Evolutionary conservation across 1,140 invertebrate genomes (phyloP).

Genomic region (Ceratina australensis): DNA sequence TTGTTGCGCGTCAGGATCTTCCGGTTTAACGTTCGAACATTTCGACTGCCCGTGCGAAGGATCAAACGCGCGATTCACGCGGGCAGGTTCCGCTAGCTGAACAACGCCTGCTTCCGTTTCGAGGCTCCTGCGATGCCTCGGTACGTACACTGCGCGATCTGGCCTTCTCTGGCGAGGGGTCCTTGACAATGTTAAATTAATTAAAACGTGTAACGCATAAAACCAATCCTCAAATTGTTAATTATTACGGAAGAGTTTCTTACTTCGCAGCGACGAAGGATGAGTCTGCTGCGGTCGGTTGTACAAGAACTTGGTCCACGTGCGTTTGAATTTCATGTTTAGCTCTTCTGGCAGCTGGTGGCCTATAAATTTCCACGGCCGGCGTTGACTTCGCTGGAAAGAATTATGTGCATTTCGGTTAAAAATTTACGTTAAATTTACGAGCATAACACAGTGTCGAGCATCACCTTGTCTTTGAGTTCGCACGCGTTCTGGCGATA

Average conservation of each 20-base stretch:
- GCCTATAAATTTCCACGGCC: conserved; percentile 75
- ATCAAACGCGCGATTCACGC: neutral
- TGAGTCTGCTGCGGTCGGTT: conserved; percentile 10
- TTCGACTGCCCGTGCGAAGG: conserved; percentile 23
- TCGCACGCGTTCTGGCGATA: conserved; percentile 68
- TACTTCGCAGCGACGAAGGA: conserved; percentile 38
- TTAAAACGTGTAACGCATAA: neutral
- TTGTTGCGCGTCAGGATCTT: neutral
- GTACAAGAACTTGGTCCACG: conserved; percentile 34
- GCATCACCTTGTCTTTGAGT: conserved; percentile 69
- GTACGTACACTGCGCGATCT: conserved; percentile 89
- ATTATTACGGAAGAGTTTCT: neutral
- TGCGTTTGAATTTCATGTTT: conserved; percentile 36
- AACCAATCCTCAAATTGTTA: neutral
- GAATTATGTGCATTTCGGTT: neutral
- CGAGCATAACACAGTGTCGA: neutral
- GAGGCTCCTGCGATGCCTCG: conserved; percentile 83
- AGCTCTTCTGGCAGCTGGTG: conserved; percentile 73
- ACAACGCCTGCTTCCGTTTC: conserved; percentile 73
- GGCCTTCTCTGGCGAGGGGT: conserved; percentile 82
- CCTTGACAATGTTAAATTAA: conserved; percentile 44
- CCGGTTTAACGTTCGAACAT: conserved; percentile 26
- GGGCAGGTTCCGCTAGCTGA: conserved; percentile 11
- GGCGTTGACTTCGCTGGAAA: conserved; percentile 71
- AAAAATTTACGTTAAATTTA: neutral